Conservation (phyloP, 1,140 invertebrate genomes). For the Cotesia vestalis region DNA sequence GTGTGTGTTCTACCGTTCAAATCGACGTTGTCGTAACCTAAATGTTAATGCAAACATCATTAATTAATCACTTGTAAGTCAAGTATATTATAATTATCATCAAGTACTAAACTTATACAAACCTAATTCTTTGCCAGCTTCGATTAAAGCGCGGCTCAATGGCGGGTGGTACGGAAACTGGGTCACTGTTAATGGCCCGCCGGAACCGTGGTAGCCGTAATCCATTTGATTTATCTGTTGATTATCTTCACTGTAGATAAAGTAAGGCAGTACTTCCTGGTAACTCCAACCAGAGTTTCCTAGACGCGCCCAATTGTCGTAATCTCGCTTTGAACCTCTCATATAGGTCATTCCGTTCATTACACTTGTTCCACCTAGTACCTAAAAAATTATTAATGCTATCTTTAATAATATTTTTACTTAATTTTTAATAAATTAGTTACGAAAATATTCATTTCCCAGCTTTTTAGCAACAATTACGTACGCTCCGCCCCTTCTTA, state of each 20-base stretch:
- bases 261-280: conserved; percentile 87
- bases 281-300: conserved; percentile 92
- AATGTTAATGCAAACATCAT: conserved; percentile 9
- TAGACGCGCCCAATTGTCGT: conserved; percentile 86
- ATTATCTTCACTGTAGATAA: conserved; percentile 88
- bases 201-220: conserved; percentile 78
- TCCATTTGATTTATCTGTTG: conserved; percentile 78
- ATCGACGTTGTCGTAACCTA: conserved; percentile 82
- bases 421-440: too few species aligned
- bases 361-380: conserved; percentile 90
- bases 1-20: conserved; percentile 84
- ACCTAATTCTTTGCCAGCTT: conserved; percentile 84
- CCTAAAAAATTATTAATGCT: conserved; percentile 60
- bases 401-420: too few species aligned
- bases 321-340: conserved; percentile 89
- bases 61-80: background rate
- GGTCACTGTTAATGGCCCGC: conserved; percentile 80
- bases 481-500: too few species aligned
- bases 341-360: conserved; percentile 98
- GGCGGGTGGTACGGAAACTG: conserved; percentile 89
- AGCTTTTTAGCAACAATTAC: too few species aligned
- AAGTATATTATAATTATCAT: background rate
- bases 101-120: conserved; percentile 37
- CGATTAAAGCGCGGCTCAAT: conserved; percentile 82
- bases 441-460: too few species aligned